Evolutionary conservation across 2,113 vertebrate species (phyloP).

Genomic region (Saccopteryx leptura): DNA sequence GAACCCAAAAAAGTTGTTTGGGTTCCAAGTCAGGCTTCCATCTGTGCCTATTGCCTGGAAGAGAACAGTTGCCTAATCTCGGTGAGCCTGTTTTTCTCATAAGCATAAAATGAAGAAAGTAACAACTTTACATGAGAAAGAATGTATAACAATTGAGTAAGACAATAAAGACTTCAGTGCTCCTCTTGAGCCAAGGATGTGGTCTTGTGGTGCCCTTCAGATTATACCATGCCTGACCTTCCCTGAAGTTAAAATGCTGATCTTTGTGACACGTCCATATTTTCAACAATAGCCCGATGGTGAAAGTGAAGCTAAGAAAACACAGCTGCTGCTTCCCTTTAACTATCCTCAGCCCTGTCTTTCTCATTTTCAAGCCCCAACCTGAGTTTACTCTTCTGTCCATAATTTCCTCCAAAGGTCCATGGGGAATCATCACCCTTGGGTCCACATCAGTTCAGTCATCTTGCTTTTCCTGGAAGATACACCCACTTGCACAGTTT

Average conservation of each 20-base stretch:
- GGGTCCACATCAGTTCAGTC: no score
- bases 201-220: background rate
- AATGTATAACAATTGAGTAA: background rate
- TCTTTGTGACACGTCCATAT: background rate
- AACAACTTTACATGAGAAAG: background rate
- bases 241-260: background rate
- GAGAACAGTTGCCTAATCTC: background rate
- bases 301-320: conserved; percentile 5
- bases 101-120: background rate
- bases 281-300: background rate
- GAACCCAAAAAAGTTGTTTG: accelerated
- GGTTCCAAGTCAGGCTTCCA: background rate
- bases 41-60: background rate
- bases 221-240: no score
- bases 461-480: background rate
- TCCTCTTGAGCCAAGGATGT: background rate
- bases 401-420: background rate
- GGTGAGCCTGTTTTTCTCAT: background rate
- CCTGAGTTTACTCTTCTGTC: background rate
- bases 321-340: background rate
- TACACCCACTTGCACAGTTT: background rate
- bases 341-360: background rate
- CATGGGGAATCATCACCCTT: accelerated
- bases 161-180: background rate
- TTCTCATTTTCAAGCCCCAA: background rate